A percentile compares a stretch with the other conserved stretches of the same genome.
These are phyloP conservation scores for Podabrus alpinus DNA, from an alignment of 2,888 invertebrate genomes.

Conservation along the genomic window DNA sequence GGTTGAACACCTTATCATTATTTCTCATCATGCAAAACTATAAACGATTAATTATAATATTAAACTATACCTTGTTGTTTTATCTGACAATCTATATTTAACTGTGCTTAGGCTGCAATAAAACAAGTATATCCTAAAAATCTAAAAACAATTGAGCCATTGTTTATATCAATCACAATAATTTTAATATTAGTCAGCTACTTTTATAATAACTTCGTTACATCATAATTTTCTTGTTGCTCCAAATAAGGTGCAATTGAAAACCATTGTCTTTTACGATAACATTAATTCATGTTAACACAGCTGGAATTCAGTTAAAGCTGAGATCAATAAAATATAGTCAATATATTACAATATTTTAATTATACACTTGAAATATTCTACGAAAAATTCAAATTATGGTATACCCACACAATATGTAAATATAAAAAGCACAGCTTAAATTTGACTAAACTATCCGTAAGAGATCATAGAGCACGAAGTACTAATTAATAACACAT, in stretches of 20 bases:
- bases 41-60: neutral
- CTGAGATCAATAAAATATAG: neutral
- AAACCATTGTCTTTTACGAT: neutral
- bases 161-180: neutral
- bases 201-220: neutral
- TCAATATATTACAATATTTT: neutral
- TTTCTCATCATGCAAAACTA: neutral
- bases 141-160: neutral
- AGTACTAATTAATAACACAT: neutral
- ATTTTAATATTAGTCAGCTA: neutral
- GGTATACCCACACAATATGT: too few species aligned
- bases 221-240: neutral
- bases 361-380: neutral
- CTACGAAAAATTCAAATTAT: neutral
- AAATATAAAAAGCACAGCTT: neutral
- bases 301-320: slow-evolving; percentile 7
- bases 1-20: neutral
- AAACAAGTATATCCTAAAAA: neutral
- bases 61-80: neutral
- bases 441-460: neutral
- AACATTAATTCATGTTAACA: neutral
- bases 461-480: neutral
- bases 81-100: neutral
- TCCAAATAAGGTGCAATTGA: neutral
- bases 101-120: neutral